Base-by-base conservation (phyloP, 2,113 vertebrate species). In the Lepus americanus region DNA sequence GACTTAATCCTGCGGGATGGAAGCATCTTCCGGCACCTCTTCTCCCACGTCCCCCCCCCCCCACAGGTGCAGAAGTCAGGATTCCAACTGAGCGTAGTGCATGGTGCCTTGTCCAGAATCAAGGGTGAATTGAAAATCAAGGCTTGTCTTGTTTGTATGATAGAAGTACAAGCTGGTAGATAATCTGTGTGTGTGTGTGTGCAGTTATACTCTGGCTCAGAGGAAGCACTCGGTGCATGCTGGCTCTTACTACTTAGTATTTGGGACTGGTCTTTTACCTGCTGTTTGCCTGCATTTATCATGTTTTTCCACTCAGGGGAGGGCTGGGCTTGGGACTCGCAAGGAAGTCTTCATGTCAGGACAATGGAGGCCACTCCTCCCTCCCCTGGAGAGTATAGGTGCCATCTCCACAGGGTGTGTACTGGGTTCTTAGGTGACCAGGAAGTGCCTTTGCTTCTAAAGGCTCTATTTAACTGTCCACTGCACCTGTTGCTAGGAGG, bases 211-310 rank as follows among this genome's bases (percentile, higher is more conserved):
- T 12, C 29, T 51, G 39, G 33, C 64, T 49, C 29, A 20, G 12
- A 39, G 14, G 1, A 22, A 64, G n/a, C 22, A 0, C 63, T n/a
- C 1, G 1, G 44, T 27, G 20, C 5, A 1, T 13, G 16, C 3
- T 73, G 31, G 14, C 20, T 39, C 6, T 63, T 12, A 13, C n/a
- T 76, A 22, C 3, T 72, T 69, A 0, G 36, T 87, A 25, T n/a
- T 59, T 33, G 49, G 29, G 86, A 89, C 25, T 5, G 3, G 44
- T 49, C 29, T 31, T 22, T 0, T 33, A 2, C n/a, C 1, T n/a
- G 44, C 63, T 59, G 9, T 13, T 0, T 27, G 49, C 1, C 66
- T 36, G 20, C 7, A 49, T 66, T 22, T 33, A 31, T 63, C 53
- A 70, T 10, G 29, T 6, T 36, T 76, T 74, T 33, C 73, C 20